Evolutionary conservation across 2,113 vertebrate genomes (phyloP).

Genomic region (Rhombomys opimus): DNA sequence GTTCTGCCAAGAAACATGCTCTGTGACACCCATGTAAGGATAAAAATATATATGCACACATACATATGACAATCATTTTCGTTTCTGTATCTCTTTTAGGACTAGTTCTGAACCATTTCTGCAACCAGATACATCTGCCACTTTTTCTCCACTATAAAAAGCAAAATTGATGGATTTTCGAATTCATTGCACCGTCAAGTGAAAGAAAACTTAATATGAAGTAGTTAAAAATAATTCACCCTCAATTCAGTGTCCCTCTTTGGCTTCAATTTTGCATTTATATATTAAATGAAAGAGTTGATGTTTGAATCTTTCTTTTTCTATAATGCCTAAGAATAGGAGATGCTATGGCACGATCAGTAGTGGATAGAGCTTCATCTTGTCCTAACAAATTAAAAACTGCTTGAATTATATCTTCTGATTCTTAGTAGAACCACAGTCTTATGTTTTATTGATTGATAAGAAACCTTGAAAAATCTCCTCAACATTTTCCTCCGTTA

Average conservation of each 20-base stretch:
- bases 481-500: background rate
- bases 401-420: constrained; percentile 33
- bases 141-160: constrained; percentile 59
- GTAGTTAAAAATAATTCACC: constrained; percentile 1
- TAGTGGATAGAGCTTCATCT: constrained; percentile 7
- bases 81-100: constrained; percentile 41
- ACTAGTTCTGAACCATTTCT: constrained; percentile 65
- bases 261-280: background rate
- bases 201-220: constrained; percentile 46
- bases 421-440: constrained; percentile 49
- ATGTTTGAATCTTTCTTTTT: constrained; percentile 45
- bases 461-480: background rate
- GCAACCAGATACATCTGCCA: constrained; percentile 43
- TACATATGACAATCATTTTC: background rate
- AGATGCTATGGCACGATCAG: constrained; percentile 10
- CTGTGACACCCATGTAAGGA: constrained; percentile 13
- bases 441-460: constrained; percentile 28
- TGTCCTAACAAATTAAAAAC: constrained; percentile 35
- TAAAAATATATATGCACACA: background rate
- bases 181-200: constrained; percentile 40
- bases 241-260: background rate
- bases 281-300: background rate
- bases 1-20: constrained; percentile 31
- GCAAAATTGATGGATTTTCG: constrained; percentile 33
- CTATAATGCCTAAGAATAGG: background rate